These are phyloP conservation scores for Allobates femoralis DNA, from an alignment of 2,797 vertebrate genomes.

Conservation along the genomic window DNA sequence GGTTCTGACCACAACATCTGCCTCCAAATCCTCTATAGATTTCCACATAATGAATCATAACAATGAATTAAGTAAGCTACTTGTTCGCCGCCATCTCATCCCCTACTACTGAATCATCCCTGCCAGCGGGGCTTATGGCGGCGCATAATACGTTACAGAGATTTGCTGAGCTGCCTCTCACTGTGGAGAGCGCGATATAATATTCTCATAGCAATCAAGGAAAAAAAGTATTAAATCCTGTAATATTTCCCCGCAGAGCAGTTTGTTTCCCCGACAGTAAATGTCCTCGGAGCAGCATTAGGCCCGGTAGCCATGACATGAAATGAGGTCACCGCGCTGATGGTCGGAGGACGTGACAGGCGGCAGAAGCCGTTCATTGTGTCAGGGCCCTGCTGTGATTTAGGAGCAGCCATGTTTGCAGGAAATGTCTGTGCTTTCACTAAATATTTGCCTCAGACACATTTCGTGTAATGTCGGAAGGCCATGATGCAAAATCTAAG, in stretches of 20 bases:
- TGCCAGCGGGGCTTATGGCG: conserved; percentile 26
- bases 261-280: conserved; percentile 27
- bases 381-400: not conserved
- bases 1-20: conserved; percentile 59
- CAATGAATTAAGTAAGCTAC: conserved; percentile 50
- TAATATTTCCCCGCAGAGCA: conserved; percentile 39
- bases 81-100: conserved; percentile 14
- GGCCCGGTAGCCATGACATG: conserved; percentile 5
- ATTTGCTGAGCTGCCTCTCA: conserved; percentile 35
- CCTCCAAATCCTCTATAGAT: conserved; percentile 55
- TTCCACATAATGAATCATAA: conserved; percentile 59
- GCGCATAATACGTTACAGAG: conserved; percentile 36
- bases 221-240: conserved; percentile 40
- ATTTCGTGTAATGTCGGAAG: not conserved
- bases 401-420: not conserved
- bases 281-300: conserved; percentile 3
- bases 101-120: conserved; percentile 16
- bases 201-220: conserved; percentile 38
- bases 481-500: not conserved
- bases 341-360: conserved; percentile 26
- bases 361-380: not conserved
- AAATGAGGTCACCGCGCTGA: conserved; percentile 20
- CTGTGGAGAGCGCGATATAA: conserved; percentile 22
- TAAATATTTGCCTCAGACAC: conserved; percentile 1
- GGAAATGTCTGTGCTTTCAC: not conserved